Evolutionary conservation across 1,140 invertebrate species (phyloP), one percentile per base, ranked within the genome.

Genomic region (Ladona fulva): DNA sequence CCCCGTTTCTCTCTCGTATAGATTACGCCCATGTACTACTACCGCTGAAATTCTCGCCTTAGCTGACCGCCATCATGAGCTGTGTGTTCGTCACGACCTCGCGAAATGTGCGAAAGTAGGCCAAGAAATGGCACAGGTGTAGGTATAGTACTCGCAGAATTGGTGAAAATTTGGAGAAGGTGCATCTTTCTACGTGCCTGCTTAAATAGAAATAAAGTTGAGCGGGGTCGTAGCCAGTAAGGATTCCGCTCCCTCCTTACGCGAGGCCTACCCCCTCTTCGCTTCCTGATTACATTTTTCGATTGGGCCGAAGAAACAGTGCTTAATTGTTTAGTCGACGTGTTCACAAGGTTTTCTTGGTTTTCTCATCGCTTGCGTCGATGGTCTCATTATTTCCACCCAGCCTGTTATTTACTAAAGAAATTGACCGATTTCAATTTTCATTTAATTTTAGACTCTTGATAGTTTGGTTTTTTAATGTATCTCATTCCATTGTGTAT

Each of bases 101-200:
- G 52, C 52, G 52, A 66, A 66, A 66, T 66, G 52, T 66, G 52
- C 52, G 52, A 66, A 66, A 66, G 52, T 66, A 66, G 52, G 52
- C 52, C 14, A 66, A 66, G 52, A 66, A 66, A 66, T 66, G 52
- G 52, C 52, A 66, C 52, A 66, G 52, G 52, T 66, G 52, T 66
- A 19, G 52, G 52, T 16, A 66, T 37, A 37, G 29, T 37, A 37
- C 29, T 37, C 29, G 29, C 29, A 37, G 29, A 37, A 37, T 37
- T 37, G 29, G 29, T 37, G 29, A 8, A 37, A 37, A 37, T 37
- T 37, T 1, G 29, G 29, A 37, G 29, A 66, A 66, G 52, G 52
- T 66, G 52, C 16, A 66, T 66, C 52, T 66, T 66, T 66, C 16
- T 66, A 37, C 29, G 29, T 37, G 1, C 29, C 29, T 37, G 29